Conservation (phyloP, 2,113 vertebrate species). For the Rutilus rutilus region DNA sequence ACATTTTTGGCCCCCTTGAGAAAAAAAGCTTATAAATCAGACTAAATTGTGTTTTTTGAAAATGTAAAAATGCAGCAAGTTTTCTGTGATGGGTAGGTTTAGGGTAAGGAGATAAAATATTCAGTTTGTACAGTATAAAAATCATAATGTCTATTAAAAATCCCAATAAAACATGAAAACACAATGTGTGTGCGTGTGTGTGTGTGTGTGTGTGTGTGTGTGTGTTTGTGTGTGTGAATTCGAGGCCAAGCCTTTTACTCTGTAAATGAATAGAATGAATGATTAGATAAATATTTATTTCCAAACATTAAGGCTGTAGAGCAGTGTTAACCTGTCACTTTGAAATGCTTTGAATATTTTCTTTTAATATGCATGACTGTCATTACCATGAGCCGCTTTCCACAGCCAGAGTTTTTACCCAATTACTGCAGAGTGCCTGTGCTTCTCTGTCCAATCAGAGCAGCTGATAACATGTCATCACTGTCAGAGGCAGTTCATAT, state of each 20-base stretch:
- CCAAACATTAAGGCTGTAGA: slow-evolving; percentile 25
- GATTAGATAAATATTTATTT: slow-evolving; percentile 54
- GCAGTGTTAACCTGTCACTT: slow-evolving; percentile 24
- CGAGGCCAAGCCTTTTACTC: not conserved
- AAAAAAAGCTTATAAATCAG: too few relatives aligned
- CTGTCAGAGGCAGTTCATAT: slow-evolving; percentile 47
- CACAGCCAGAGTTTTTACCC: slow-evolving; percentile 39
- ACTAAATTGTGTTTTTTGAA: too few relatives aligned
- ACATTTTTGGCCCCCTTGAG: too few relatives aligned
- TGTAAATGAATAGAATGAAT: not conserved
- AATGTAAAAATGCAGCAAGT: too few relatives aligned
- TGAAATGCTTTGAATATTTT: slow-evolving; percentile 41
- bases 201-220: too few relatives aligned
- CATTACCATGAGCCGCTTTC: slow-evolving; percentile 44
- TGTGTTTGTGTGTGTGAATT: not conserved
- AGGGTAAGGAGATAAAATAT: too few relatives aligned
- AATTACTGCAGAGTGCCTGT: slow-evolving; percentile 45
- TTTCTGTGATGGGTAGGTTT: too few relatives aligned
- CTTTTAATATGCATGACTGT: slow-evolving; percentile 31
- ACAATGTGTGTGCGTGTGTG: too few relatives aligned
- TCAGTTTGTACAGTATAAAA: too few relatives aligned
- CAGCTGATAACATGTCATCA: slow-evolving; percentile 66
- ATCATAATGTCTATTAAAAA: too few relatives aligned
- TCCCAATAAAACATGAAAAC: too few relatives aligned
- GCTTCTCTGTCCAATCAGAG: slow-evolving; percentile 47